Conservation (phyloP, 2,888 invertebrate genomes). For the Papilio demoleus region DNA sequence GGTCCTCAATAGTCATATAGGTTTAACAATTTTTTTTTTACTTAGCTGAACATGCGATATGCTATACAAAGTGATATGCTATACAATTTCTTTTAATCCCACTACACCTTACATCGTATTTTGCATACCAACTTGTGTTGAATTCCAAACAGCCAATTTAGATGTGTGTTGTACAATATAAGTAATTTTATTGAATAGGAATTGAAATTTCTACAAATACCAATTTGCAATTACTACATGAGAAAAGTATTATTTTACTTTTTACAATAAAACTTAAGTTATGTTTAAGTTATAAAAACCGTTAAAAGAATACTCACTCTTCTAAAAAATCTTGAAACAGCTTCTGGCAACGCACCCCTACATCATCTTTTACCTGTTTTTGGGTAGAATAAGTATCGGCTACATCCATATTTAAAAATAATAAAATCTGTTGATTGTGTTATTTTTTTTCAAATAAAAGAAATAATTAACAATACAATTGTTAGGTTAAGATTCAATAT, state of each 20-base stretch:
- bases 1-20: no score
- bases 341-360: conserved; percentile 96
- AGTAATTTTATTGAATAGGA: no score
- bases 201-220: no score
- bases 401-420: not conserved
- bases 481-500: not conserved
- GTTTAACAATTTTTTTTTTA: no score
- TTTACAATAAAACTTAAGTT: not conserved
- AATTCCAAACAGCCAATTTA: no score
- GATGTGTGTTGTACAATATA: no score
- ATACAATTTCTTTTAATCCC: no score
- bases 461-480: not conserved
- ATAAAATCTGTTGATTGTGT: not conserved
- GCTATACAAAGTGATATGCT: no score
- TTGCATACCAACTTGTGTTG: no score
- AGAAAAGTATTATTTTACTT: not conserved
- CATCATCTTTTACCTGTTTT: conserved; percentile 92
- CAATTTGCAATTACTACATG: not conserved
- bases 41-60: no score
- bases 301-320: conserved; percentile 86
- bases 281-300: not conserved
- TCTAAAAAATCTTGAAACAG: conserved; percentile 98
- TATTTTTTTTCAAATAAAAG: not conserved
- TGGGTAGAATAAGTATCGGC: conserved; percentile 66
- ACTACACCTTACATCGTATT: no score